These are phyloP conservation scores for Synanceia verrucosa DNA, from an alignment of 2,797 vertebrate species.

Conservation along the genomic window DNA sequence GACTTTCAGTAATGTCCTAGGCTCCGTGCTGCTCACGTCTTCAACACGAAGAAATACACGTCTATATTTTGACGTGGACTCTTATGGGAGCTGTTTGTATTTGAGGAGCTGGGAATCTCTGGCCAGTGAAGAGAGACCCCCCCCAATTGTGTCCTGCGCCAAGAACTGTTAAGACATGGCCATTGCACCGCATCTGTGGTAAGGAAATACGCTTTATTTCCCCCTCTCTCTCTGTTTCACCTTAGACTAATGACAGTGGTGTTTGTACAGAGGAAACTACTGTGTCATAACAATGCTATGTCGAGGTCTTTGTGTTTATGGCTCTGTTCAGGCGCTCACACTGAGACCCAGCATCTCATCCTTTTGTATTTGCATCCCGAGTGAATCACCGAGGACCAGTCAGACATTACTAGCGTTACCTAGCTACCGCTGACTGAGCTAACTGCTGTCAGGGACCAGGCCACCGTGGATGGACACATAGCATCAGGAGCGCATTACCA, in stretches of 20 bases:
- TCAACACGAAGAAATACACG: slow-evolving; percentile 7
- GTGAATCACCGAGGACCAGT: slow-evolving; percentile 69
- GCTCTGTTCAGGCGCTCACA: neutral
- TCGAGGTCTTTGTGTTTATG: too few relatives aligned
- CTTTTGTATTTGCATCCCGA: slow-evolving; percentile 70
- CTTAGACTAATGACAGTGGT: neutral
- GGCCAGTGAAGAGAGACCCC: slow-evolving; percentile 64
- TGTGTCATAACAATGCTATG: neutral
- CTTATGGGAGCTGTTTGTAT: slow-evolving; percentile 29
- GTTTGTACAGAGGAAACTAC: neutral
- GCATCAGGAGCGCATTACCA: slow-evolving; percentile 6
- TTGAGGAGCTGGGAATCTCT: slow-evolving; percentile 47
- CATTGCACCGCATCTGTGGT: slow-evolving; percentile 77
- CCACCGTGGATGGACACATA: neutral
- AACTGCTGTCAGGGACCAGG: slow-evolving; percentile 45
- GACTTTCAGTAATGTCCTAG: slow-evolving; percentile 50
- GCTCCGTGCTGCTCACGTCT: neutral
- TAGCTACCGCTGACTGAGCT: slow-evolving; percentile 40
- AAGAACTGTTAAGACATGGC: slow-evolving; percentile 80
- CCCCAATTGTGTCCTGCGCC: slow-evolving; percentile 83
- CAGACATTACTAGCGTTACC: slow-evolving; percentile 56
- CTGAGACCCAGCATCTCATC: slow-evolving; percentile 42
- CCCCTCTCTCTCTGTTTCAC: neutral
- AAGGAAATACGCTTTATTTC: slow-evolving; percentile 49
- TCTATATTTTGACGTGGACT: slow-evolving; percentile 17